Percentiles rank a stretch among this genome's conserved stretches.
Conservation (phyloP, 53 echinoderm and acorn worm genomes). For the Actinopyga echinites region DNA sequence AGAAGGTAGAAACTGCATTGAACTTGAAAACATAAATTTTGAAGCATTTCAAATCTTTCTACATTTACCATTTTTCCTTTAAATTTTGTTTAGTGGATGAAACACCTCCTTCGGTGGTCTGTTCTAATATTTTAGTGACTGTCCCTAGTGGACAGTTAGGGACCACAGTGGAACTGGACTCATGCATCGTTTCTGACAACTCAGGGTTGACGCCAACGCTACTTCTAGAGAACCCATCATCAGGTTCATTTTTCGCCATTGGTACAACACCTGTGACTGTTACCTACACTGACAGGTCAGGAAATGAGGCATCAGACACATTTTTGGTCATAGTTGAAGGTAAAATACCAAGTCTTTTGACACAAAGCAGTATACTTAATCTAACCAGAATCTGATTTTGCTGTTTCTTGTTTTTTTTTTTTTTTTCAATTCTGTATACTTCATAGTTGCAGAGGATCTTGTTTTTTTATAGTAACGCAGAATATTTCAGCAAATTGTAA, state of each 20-base stretch:
- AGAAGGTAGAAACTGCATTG: too few relatives aligned
- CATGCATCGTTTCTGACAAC: slow-evolving; percentile 22
- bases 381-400: too few relatives aligned
- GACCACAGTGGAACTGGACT: neutral
- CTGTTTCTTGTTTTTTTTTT: too few relatives aligned
- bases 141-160: neutral
- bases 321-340: slow-evolving; percentile 14
- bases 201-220: neutral
- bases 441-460: too few relatives aligned
- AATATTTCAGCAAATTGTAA: too few relatives aligned
- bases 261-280: slow-evolving; percentile 7
- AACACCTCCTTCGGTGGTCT: neutral
- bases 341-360: neutral
- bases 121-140: neutral
- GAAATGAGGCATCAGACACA: neutral
- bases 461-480: too few relatives aligned
- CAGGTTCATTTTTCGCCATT: slow-evolving; percentile 1
- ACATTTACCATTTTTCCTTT: too few relatives aligned
- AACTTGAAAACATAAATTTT: too few relatives aligned
- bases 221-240: neutral
- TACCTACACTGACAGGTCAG: slow-evolving; percentile 3
- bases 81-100: neutral
- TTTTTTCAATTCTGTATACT: too few relatives aligned
- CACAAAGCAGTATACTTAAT: too few relatives aligned
- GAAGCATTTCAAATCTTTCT: too few relatives aligned